Base-by-base conservation (phyloP, 2,113 vertebrate genomes). In the Labeo catla region DNA sequence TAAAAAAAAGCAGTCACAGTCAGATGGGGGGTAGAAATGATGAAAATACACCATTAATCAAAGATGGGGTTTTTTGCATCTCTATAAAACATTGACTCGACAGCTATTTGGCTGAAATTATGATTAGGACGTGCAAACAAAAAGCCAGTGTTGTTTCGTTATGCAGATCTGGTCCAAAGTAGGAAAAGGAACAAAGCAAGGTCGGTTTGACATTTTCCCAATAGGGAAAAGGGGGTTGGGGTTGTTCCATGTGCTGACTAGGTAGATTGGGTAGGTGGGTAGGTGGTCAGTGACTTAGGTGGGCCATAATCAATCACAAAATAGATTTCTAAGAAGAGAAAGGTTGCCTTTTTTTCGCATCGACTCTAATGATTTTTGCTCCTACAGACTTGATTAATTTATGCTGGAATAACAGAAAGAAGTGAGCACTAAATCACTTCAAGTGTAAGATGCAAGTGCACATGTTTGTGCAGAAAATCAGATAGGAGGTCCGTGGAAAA, bases 101-200 rank as follows among this genome's bases (percentile, higher is more conserved):
- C 80, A 77, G 23, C 61, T 65, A 57, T 28, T 5, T 54, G 57
- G 19, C 8, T 54, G 36, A 28, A 43, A 83, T 57, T 50, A 57
- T 50, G 61, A 57, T 66, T 11, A 43, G 9, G 47, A 73, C 34
- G 36, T 39, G 28, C 3, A 52, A 52, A 77, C 74, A 65, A 8
- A 86, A 68, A 66, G 4, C 2, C 7, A 8, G 34, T 52, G 21
- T 8, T 70, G 50, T 85, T 52, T 45, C 21, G 9, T 19, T 59
- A 59, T n/a, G 49, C 7, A 52, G 49, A 83, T 19, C 34, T 16
- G 10, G 63, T 83, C 12, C 66, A 52, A 73, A 45, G 19, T 50
- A 76, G 39, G 76, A 23, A 80, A 21, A 63, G 61, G 21, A 39
- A 76, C 57, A 86, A 86, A 86, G 77, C 78, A 81, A 73, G 52